Evolutionary conservation across 2,113 vertebrate genomes (phyloP), one percentile per base, ranked within the genome.

Genomic region (Columba livia): DNA sequence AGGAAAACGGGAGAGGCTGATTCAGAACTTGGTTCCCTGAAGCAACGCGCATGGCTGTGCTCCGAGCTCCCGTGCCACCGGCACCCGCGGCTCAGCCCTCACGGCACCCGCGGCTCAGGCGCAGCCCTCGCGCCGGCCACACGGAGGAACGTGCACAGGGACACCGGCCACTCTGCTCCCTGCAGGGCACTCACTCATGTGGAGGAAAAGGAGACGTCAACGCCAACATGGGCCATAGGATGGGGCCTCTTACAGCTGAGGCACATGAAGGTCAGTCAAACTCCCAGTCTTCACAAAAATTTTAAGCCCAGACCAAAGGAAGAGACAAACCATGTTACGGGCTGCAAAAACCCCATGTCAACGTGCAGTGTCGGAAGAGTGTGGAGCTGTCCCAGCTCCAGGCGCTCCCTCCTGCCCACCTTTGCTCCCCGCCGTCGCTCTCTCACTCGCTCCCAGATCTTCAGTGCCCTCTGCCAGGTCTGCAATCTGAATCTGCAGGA

Each of bases 361-460:
- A 81, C 17, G 58, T 2, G 65, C 16, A 57, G 65, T 64, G 94
- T 71, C 56, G 51, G 32, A 70, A 79, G 38, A 92, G 44, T 19
- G 1, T 81, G 70, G 53, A 94, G 36, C 73, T 79, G 70, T 26
- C 74, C 81, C 20, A 93, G 82, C 4, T 12, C 85, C 73, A 70
- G 19, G 54, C 4, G 47, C 4, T 74, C 57, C 74, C 47, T 67
- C 44, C 66, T 81, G 93, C 91, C 50, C 95, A 98, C 97, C 93
- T 94, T 97, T 96, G 93, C 42, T 94, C 78, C 58, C 93, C 31
- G 44, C 61, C 40, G 90, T 62, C 90, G 95, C 97, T 88, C 71
- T 79, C 79, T 79, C 87, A 53, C 34, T 89, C 3, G 24, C n/a
- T 93, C 64, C 90, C 61, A 88, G 60, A 71, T 88, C 69, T 88